A percentile compares a stretch with the other conserved stretches of the same genome.
phyloP scores from a whole-genome alignment of 2,888 invertebrate species.

The Uropetala carovei region DNA sequence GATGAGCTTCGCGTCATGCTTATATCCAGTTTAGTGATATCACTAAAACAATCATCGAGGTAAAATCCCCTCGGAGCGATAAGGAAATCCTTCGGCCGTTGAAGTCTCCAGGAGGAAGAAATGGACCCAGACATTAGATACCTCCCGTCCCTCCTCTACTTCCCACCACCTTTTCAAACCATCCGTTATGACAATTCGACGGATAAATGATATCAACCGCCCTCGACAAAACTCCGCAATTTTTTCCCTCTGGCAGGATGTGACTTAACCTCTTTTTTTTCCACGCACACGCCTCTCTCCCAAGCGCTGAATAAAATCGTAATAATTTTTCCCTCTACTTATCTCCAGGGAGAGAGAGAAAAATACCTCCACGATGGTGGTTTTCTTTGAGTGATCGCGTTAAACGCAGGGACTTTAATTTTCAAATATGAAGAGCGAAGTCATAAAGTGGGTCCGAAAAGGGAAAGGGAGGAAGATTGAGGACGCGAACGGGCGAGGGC shows the following conservation, averaged over 20 bases:
- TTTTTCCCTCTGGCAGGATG: neutral
- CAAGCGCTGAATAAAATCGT: neutral
- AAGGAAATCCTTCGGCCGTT: neutral
- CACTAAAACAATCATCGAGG: slow-evolving; percentile 11
- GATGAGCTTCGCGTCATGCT: neutral
- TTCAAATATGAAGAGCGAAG: slow-evolving; percentile 8
- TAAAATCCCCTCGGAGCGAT: neutral
- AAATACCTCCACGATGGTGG: slow-evolving; percentile 3
- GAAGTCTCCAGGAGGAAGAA: neutral
- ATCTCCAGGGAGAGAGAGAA: neutral
- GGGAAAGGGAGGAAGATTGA: neutral
- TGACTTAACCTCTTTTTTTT: neutral
- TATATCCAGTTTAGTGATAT: slow-evolving; percentile 6
- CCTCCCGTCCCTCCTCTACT: neutral
- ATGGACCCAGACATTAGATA: neutral
- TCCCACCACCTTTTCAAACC: slow-evolving; percentile 7
- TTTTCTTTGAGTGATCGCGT: neutral
- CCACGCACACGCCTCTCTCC: neutral
- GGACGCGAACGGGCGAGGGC: neutral
- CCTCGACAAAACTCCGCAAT: neutral
- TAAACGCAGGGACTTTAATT: neutral
- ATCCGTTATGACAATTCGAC: slow-evolving; percentile 1
- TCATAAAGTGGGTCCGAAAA: neutral
- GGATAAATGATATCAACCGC: neutral
- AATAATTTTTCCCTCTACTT: neutral